Base-by-base conservation (phyloP, 2,797 vertebrate species). In the Lateolabrax maculatus region DNA sequence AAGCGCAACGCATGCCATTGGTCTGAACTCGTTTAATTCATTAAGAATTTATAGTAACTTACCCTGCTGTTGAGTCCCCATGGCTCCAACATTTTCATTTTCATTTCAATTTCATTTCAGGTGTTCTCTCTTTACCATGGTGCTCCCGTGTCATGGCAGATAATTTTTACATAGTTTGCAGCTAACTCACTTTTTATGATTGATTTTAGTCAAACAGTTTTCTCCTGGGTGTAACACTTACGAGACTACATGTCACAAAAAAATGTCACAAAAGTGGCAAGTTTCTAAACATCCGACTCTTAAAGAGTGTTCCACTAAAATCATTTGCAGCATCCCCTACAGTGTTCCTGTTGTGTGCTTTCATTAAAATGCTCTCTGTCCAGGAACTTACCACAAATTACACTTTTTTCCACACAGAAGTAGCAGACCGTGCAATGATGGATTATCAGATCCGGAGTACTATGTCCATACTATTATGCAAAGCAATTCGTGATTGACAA, bases 391-490 rank as follows among this genome's bases (percentile, higher is more conserved):
- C 41, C 2, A 21, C 49, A 65, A 80, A 82, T 75, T 4, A 21
- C 3, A 9, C 5, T 43, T 60, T 75, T 58, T 37, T 23, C 49
- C 19, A 9, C n/a, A 43, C 48, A 61, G 73, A 76, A 44, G 53
- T 81, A 83, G 52, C 48, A 70, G 71, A 72, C 61, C 52, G 0
- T 69, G 37, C 75, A 66, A 62, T 87, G 81, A 90, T 68, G 77
- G 85, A 86, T 83, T 81, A 78, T 75, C 77, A 79, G 37, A 79
- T 51, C 39, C 44, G 8, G 49, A 66, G 62, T 67, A 56, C 72
- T 79, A 68, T 78, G 56, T 77, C 60, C 66, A 64, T 61, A 69
- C 70, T 70, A 71, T 84, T 79, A 85, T 84, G 77, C 81, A 80
- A 80, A 80, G 71, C 60, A 71, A 39, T 75, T 76, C 9, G 15